These are phyloP conservation scores for Neoitamus cyanurus DNA, from an alignment of 2,888 invertebrate species.

Conservation along the genomic window DNA sequence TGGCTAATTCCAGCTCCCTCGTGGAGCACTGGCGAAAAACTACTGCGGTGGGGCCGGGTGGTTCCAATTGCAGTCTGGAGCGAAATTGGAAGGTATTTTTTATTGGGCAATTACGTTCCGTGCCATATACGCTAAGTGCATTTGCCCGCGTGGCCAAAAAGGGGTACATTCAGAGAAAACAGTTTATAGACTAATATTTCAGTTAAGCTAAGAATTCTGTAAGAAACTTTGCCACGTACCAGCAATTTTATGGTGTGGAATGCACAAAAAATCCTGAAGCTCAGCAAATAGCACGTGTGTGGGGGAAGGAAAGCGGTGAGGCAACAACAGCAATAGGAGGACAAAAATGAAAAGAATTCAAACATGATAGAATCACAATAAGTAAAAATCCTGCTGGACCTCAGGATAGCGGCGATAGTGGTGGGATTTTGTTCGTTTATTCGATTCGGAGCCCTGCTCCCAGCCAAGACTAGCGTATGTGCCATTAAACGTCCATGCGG, in stretches of 20 bases:
- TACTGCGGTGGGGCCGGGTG: neutral
- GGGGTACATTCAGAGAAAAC: neutral
- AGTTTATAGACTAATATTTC: slow-evolving; percentile 1
- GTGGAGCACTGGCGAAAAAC: neutral
- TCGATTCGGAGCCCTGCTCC: neutral
- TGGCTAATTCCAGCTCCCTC: neutral
- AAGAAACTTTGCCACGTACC: neutral
- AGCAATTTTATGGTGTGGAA: neutral
- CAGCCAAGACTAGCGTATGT: neutral
- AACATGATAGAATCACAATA: slow-evolving; percentile 5
- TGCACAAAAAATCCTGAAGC: neutral
- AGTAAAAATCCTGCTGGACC: neutral
- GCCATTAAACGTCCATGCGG: neutral
- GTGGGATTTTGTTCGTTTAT: neutral
- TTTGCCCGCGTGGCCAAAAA: neutral
- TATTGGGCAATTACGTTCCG: neutral
- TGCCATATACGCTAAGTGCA: neutral
- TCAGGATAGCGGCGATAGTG: neutral
- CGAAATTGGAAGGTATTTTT: slow-evolving; percentile 1
- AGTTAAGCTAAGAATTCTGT: neutral
- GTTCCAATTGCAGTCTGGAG: neutral
- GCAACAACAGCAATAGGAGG: neutral
- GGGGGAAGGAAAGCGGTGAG: neutral
- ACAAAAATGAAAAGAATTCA: neutral
- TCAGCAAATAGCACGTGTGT: neutral